These are phyloP conservation scores for Lynx canadensis DNA, from an alignment of 2,113 vertebrate genomes.

Conservation along the genomic window DNA sequence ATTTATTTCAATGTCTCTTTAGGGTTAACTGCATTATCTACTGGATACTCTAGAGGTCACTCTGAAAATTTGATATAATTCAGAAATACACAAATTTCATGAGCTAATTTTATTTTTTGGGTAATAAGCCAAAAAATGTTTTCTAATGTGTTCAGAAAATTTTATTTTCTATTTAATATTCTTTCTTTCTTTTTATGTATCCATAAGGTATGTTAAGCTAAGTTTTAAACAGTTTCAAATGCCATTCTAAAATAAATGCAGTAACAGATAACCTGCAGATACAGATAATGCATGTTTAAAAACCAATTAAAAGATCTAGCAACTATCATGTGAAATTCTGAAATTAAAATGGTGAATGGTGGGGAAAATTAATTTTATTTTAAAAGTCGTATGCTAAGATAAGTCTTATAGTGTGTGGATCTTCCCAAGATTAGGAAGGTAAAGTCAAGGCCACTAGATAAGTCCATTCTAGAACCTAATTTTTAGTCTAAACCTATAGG, in stretches of 20 bases:
- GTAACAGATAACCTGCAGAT: neutral
- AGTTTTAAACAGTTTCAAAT: slow-evolving; percentile 12
- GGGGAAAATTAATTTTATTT: neutral
- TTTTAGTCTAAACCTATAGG: neutral
- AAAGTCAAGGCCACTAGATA: neutral
- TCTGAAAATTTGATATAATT: slow-evolving; percentile 11
- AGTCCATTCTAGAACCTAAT: neutral
- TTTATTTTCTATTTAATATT: slow-evolving; percentile 7
- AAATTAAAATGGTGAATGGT: neutral
- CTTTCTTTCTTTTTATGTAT: neutral
- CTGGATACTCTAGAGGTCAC: slow-evolving; percentile 6
- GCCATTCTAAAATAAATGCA: neutral
- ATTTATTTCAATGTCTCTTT: neutral
- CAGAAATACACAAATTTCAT: neutral
- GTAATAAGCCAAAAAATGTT: neutral
- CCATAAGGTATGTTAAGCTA: neutral
- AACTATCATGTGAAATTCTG: neutral
- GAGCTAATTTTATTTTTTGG: neutral
- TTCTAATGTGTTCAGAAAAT: neutral
- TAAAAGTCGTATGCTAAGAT: neutral
- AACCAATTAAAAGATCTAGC: neutral
- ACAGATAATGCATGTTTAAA: neutral
- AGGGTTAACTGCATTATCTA: neutral
- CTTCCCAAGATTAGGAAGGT: neutral
- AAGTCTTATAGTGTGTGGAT: neutral